These are phyloP conservation scores for Musca vetustissima DNA, from an alignment of 1,140 invertebrate species.

Conservation along the genomic window DNA sequence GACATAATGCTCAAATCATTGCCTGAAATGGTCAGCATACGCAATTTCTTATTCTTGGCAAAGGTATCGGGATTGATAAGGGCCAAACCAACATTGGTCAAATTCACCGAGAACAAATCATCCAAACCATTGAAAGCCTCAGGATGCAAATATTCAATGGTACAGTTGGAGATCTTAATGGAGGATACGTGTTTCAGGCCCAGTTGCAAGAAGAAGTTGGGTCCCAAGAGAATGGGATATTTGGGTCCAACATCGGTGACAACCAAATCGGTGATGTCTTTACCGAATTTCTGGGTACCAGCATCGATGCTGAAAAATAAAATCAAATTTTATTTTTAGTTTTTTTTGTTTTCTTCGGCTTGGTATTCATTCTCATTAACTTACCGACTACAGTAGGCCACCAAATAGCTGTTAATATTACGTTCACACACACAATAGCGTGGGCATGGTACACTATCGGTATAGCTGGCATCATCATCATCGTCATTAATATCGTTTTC, in stretches of 20 bases:
- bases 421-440: slow-evolving; percentile 48
- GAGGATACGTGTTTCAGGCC: slow-evolving; percentile 62
- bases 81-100: slow-evolving; percentile 66
- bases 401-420: slow-evolving; percentile 50
- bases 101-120: slow-evolving; percentile 66
- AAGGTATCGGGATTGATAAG: slow-evolving; percentile 68
- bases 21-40: slow-evolving; percentile 66
- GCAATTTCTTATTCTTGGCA: slow-evolving; percentile 64
- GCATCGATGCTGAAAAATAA: slow-evolving; percentile 56
- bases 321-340: no score
- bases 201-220: slow-evolving; percentile 61
- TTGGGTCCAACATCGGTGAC: slow-evolving; percentile 61
- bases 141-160: slow-evolving; percentile 58
- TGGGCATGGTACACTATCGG: slow-evolving; percentile 50
- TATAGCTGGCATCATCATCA: slow-evolving; percentile 40
- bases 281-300: slow-evolving; percentile 62
- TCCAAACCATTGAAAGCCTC: slow-evolving; percentile 67
- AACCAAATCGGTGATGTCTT: slow-evolving; percentile 62
- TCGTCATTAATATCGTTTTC: slow-evolving; percentile 37
- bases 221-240: slow-evolving; percentile 59
- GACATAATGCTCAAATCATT: slow-evolving; percentile 62
- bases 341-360: no score
- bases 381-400: slow-evolving; percentile 53
- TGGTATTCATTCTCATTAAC: slow-evolving; percentile 16
- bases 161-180: slow-evolving; percentile 63